Conservation (phyloP, 1,140 invertebrate species). For the Ditylenchus dipsaci region DNA sequence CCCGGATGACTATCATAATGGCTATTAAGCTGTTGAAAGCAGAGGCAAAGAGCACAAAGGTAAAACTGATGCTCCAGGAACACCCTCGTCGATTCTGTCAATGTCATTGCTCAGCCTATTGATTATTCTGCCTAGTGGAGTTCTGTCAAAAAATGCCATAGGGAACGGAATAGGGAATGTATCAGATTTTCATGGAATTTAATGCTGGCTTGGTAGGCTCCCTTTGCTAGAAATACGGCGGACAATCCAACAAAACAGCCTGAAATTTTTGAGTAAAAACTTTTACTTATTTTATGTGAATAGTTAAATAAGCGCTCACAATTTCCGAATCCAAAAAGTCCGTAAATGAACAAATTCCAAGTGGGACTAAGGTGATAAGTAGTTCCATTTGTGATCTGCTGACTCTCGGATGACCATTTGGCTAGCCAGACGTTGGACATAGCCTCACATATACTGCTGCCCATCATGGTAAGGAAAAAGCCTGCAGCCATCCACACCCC, state of each 20-base stretch:
- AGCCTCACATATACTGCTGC: slow-evolving; percentile 18
- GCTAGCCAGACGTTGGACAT: slow-evolving; percentile 19
- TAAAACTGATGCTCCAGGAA: slow-evolving; percentile 19
- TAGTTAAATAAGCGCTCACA: background rate
- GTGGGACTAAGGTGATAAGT: background rate
- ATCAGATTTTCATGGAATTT: slow-evolving; percentile 73
- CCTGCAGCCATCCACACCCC: slow-evolving; percentile 12
- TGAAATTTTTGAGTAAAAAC: background rate
- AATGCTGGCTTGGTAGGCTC: slow-evolving; percentile 59
- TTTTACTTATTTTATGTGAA: background rate
- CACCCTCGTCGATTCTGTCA: slow-evolving; percentile 31
- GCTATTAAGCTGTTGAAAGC: slow-evolving; percentile 21
- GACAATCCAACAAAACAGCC: slow-evolving; percentile 66
- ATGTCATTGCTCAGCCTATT: slow-evolving; percentile 74
- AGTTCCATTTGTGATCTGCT: slow-evolving; percentile 1
- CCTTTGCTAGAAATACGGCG: slow-evolving; percentile 65
- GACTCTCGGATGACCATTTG: slow-evolving; percentile 24
- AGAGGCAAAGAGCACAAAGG: slow-evolving; percentile 13
- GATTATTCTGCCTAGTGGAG: slow-evolving; percentile 75
- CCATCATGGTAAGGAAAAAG: slow-evolving; percentile 15
- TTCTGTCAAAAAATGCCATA: slow-evolving; percentile 77
- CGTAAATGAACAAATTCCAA: slow-evolving; percentile 16
- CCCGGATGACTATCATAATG: slow-evolving; percentile 53
- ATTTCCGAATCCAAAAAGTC: slow-evolving; percentile 6
- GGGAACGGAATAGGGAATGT: slow-evolving; percentile 67